Base-by-base conservation (phyloP, 2,113 vertebrate genomes). In the Amphilophus citrinellus region DNA sequence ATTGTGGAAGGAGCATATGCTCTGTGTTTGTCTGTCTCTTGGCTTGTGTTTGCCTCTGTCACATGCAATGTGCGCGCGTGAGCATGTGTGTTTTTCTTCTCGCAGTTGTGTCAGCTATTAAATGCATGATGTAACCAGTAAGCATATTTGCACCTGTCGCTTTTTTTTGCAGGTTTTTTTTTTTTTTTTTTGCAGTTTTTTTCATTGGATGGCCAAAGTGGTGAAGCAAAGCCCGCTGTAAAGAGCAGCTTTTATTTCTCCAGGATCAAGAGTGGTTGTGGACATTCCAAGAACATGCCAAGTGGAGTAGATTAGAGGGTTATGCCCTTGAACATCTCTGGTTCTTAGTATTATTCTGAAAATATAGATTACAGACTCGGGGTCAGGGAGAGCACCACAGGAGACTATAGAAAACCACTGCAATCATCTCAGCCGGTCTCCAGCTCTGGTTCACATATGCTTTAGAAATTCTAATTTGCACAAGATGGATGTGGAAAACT, bases 281-380 rank as follows among this genome's bases (percentile, higher is more conserved):
- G 90, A 81, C 86, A 42, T 89, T 77, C 76, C 10, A 62, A 88
- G 87, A 88, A 87, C 84, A 89, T 75, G 90, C 86, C 83, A 66
- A 91, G 91, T 89, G 37, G 91, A 94, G 92, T 94, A 94, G 93
- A 94, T 93, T 93, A 94, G 92, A 89, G 91, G 93, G 94, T 93
- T 90, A 80, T 88, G 93, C 93, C 93, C 93, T 91, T 91, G 89
- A 90, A 92, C 92, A 90, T 93, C 90, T 84, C 89, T 75, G 87
- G 10, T 90, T 91, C 88, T 89, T 88, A 79, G 86, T 92, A 91
- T 94, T 93, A 92, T 94, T 95, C 92, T 93, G 92, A 89, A 92
- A 93, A 91, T 94, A 92, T 93, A 93, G 94, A 92, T 94, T 91
- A 89, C 88, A 86, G 80, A 83, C 83, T 76, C 20, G 80, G 91